Conservation (phyloP, 1,140 invertebrate species). For the Drosophila funebris region DNA sequence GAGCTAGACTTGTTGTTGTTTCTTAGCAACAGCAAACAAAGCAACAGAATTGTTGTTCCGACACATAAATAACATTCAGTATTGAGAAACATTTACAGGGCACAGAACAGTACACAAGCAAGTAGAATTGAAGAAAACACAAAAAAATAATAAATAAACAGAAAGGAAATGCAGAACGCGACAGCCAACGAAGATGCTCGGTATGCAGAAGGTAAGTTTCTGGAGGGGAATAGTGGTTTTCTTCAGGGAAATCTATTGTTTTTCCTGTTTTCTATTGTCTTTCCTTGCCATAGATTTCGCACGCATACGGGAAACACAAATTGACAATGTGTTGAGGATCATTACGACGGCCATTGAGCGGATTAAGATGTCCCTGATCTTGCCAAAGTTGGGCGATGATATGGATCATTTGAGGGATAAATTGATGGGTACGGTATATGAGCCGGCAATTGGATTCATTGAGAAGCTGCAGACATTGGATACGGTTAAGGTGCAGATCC, state of each 20-base stretch:
- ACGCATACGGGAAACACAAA: conserved; percentile 9
- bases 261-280: too few species aligned
- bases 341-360: conserved; percentile 31
- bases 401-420: not conserved
- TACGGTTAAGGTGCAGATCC: not conserved
- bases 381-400: conserved; percentile 47
- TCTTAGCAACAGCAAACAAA: conserved; percentile 3
- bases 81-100: not conserved
- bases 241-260: not conserved
- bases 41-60: not conserved
- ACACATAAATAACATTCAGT: conserved; percentile 1
- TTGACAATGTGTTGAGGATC: not conserved
- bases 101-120: not conserved
- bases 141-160: not conserved
- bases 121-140: not conserved
- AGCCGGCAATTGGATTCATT: conserved; percentile 27
- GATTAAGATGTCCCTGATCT: conserved; percentile 55
- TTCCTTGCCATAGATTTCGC: not conserved
- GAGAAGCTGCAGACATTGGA: conserved; percentile 13
- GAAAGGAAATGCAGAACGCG: conserved; percentile 4
- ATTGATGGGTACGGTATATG: conserved; percentile 27
- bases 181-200: not conserved
- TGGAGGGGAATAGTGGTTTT: not conserved
- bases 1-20: not conserved
- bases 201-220: conserved; percentile 16